Evolutionary conservation across 2,888 invertebrate genomes (phyloP).

Genomic region (Eremobia ochroleuca): DNA sequence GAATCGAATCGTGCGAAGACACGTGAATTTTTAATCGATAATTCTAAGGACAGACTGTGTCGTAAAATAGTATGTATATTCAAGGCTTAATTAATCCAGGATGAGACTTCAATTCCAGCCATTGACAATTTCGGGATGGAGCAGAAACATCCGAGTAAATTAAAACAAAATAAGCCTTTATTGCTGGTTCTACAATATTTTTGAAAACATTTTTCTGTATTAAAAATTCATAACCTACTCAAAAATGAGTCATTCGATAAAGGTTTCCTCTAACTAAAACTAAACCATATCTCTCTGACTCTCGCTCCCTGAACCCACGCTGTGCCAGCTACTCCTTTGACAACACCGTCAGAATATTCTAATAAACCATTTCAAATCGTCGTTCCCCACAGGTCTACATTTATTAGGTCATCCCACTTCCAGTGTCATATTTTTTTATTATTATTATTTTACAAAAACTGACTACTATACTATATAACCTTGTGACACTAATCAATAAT

Average conservation of each 20-base stretch:
- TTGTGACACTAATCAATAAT: too few species aligned
- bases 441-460: too few species aligned
- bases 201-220: neutral
- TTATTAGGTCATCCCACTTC: too few species aligned
- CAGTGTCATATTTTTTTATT: too few species aligned
- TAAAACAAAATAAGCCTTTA: too few species aligned
- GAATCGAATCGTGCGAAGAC: neutral
- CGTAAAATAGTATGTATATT: constrained; percentile 15
- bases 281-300: neutral
- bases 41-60: neutral
- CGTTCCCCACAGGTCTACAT: too few species aligned
- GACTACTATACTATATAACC: too few species aligned
- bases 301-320: too few species aligned
- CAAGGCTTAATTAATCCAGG: neutral
- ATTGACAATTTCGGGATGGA: neutral
- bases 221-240: too few species aligned
- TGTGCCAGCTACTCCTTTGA: neutral
- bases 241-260: neutral
- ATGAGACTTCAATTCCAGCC: neutral
- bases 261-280: neutral
- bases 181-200: neutral
- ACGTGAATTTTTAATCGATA: constrained; percentile 16
- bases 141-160: neutral
- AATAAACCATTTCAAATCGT: too few species aligned
- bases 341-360: neutral